Evolutionary conservation across 2,113 vertebrate genomes (phyloP).

Genomic region (Datnioides undecimradiatus): DNA sequence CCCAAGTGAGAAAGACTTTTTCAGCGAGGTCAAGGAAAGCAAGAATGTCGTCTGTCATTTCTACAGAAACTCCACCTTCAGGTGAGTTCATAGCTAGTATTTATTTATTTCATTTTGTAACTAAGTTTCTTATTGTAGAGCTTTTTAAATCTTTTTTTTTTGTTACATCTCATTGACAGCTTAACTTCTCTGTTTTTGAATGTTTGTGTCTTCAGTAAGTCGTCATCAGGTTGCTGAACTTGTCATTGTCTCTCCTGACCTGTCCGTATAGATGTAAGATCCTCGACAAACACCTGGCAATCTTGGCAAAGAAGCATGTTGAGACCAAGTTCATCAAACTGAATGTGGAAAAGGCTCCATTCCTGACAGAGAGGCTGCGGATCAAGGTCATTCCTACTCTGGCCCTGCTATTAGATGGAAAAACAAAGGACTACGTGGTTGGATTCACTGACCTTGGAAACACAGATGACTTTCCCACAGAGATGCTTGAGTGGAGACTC

Average conservation of each 20-base stretch:
- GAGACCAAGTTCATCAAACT: conserved; percentile 98
- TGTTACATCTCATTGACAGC: not conserved
- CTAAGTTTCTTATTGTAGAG: too few relatives aligned
- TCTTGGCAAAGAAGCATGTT: conserved; percentile 94
- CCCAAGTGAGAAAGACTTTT: conserved; percentile 96
- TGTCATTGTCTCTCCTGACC: conserved; percentile 5
- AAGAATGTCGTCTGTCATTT: conserved; percentile 98
- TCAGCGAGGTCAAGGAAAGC: conserved; percentile 95
- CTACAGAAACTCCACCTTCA: conserved; percentile 94
- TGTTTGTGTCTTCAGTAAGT: too few relatives aligned
- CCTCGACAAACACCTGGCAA: conserved; percentile 92
- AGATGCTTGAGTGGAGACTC: conserved; percentile 96
- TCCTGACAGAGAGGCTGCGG: conserved; percentile 92
- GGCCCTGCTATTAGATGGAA: conserved; percentile 93
- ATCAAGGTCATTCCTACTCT: conserved; percentile 96
- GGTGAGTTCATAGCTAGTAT: conserved; percentile 78
- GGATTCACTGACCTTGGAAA: conserved; percentile 96
- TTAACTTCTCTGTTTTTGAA: not conserved
- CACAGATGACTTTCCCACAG: conserved; percentile 96
- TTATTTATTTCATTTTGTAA: not conserved
- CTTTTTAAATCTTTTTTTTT: too few relatives aligned
- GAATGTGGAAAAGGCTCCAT: conserved; percentile 96
- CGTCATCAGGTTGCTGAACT: not conserved
- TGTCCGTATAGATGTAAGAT: conserved; percentile 90
- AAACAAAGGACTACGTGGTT: conserved; percentile 94